Conservation (phyloP, 2,113 vertebrate genomes). For the Corythornis madagascariensis region DNA sequence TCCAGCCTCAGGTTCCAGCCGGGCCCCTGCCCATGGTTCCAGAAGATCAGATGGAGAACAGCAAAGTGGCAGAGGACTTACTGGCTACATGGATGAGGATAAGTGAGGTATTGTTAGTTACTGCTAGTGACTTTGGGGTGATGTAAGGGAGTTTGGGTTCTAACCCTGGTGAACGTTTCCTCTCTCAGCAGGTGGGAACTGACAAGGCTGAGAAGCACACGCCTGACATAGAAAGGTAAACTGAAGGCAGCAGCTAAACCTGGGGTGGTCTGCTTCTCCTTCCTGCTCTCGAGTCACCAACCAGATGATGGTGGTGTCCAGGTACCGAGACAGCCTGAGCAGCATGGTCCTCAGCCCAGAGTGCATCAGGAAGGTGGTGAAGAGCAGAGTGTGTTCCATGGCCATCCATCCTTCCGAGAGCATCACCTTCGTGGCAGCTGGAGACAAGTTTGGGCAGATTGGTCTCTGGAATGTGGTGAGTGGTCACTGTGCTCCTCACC, state of each 20-base stretch:
- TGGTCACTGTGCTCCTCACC: background rate
- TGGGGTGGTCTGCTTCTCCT: background rate
- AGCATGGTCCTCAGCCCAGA: slow-evolving; percentile 75
- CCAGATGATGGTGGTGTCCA: slow-evolving; percentile 23
- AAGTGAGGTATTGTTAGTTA: slow-evolving; percentile 67
- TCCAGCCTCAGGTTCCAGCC: slow-evolving; percentile 61
- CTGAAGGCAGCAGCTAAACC: background rate
- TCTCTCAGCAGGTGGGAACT: slow-evolving; percentile 31
- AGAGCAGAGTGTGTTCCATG: slow-evolving; percentile 73
- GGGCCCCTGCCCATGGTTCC: slow-evolving; percentile 78
- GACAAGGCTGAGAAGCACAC: background rate
- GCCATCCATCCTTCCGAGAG: slow-evolving; percentile 85
- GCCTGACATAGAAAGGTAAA: slow-evolving; percentile 65
- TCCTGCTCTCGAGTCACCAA: background rate
- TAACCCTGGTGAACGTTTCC: background rate
- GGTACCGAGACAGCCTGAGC: slow-evolving; percentile 78
- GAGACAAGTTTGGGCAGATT: slow-evolving; percentile 81
- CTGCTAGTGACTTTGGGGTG: background rate
- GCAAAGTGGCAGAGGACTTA: slow-evolving; percentile 32
- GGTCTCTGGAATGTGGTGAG: slow-evolving; percentile 90
- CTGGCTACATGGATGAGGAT: slow-evolving; percentile 67
- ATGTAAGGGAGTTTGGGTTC: background rate
- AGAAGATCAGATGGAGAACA: background rate
- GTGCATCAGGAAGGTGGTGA: slow-evolving; percentile 81
- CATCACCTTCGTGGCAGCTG: slow-evolving; percentile 83